These are phyloP conservation scores for Ctenochaetus hawaiiensis DNA, from an alignment of 2,797 vertebrate genomes.

Conservation along the genomic window DNA sequence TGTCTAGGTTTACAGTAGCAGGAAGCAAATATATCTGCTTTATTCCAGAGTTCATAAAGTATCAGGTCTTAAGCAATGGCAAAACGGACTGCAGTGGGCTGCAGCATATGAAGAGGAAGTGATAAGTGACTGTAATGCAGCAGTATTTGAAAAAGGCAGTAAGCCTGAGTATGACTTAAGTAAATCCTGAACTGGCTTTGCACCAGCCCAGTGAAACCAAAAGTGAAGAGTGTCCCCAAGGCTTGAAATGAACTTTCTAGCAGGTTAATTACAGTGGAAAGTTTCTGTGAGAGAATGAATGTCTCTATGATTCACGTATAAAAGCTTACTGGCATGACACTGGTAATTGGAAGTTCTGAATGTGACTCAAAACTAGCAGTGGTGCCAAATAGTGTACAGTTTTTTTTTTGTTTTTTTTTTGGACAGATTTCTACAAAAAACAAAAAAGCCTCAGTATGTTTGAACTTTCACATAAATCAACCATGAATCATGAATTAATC, in stretches of 20 bases:
- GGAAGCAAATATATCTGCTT: slow-evolving; percentile 58
- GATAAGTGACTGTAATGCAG: slow-evolving; percentile 40
- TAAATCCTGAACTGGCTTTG: slow-evolving; percentile 54
- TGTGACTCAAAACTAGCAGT: slow-evolving; percentile 47
- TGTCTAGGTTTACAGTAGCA: slow-evolving; percentile 59
- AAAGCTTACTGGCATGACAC: slow-evolving; percentile 34
- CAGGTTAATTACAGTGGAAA: slow-evolving; percentile 30
- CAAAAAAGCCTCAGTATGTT: slow-evolving; percentile 35
- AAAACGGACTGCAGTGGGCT: slow-evolving; percentile 54
- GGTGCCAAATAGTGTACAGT: slow-evolving; percentile 65
- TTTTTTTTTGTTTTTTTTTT: slow-evolving; percentile 15
- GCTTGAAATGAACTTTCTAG: slow-evolving; percentile 35
- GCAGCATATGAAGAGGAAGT: slow-evolving; percentile 39
- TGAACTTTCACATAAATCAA: slow-evolving; percentile 33
- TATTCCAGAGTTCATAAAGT: slow-evolving; percentile 42
- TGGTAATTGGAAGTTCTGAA: slow-evolving; percentile 41
- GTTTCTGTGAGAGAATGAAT: slow-evolving; percentile 40
- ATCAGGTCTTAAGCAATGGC: slow-evolving; percentile 46
- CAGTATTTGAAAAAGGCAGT: slow-evolving; percentile 36
- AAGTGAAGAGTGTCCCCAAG: slow-evolving; percentile 36
- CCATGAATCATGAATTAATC: slow-evolving; percentile 36
- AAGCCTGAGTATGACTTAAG: slow-evolving; percentile 40
- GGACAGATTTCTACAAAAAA: slow-evolving; percentile 44
- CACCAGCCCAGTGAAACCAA: slow-evolving; percentile 64
- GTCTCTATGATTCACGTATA: slow-evolving; percentile 41